Evolutionary conservation across 2,797 vertebrate species (phyloP).

Genomic region (Jordanella pulchra): DNA sequence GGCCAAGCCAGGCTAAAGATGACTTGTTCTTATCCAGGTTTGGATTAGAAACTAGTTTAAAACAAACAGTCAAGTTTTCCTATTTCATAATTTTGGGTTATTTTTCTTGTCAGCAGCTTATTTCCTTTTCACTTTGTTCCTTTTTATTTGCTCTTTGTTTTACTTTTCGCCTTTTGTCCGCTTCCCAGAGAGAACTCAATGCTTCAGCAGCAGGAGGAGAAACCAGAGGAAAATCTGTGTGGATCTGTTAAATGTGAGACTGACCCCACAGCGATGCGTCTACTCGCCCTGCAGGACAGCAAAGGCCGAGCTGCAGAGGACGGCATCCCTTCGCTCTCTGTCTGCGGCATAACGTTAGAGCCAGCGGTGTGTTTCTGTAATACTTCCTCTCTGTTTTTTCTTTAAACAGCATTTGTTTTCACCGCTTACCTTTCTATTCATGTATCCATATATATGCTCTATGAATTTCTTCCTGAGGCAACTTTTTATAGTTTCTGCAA

Average conservation of each 20-base stretch:
- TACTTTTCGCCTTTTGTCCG: conserved; percentile 11
- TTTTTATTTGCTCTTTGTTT: conserved; percentile 12
- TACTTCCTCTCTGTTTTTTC: background rate
- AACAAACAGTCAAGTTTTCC: background rate
- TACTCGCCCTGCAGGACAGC: conserved; percentile 62
- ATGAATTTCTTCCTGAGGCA: background rate
- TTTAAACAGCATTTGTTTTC: background rate
- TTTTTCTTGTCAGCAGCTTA: conserved; percentile 16
- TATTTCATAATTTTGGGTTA: background rate
- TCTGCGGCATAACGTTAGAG: conserved; percentile 72
- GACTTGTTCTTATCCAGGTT: conserved; percentile 31
- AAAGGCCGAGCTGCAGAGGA: conserved; percentile 48
- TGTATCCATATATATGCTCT: no score
- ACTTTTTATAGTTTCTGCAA: background rate
- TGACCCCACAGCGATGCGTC: conserved; percentile 55
- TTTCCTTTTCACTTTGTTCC: conserved; percentile 15
- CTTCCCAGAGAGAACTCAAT: conserved; percentile 66
- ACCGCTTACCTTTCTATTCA: background rate
- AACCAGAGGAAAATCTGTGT: conserved; percentile 41
- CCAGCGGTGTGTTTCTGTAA: conserved; percentile 72
- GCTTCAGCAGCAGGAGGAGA: conserved; percentile 51
- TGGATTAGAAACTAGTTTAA: no score
- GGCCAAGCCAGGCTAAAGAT: conserved; percentile 78
- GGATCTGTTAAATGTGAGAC: conserved; percentile 58
- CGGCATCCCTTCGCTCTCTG: conserved; percentile 58